phyloP scores from a whole-genome alignment of 2,888 invertebrate genomes.

The Ditula angustiorana region DNA sequence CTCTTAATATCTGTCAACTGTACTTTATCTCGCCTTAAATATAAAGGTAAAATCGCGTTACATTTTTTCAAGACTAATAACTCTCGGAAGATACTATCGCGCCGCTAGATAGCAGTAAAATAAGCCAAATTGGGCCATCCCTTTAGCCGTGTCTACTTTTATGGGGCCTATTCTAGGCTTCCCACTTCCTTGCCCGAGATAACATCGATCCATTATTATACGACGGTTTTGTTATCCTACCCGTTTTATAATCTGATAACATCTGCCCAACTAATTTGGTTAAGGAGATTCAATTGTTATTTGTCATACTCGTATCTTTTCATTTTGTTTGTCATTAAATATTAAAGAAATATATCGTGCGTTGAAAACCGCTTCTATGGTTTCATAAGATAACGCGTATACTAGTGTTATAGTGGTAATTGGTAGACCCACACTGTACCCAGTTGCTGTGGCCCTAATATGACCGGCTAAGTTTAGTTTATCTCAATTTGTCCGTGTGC shows the following conservation, averaged over 20 bases:
- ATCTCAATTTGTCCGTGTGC: no score
- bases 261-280: conserved; percentile 12
- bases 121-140: conserved; percentile 77
- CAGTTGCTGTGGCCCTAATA: no score
- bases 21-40: conserved; percentile 35
- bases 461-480: no score
- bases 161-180: conserved; percentile 62
- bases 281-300: not conserved
- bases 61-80: conserved; percentile 74
- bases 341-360: no score
- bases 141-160: conserved; percentile 64
- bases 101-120: conserved; percentile 73
- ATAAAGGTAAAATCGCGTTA: conserved; percentile 64
- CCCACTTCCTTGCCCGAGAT: conserved; percentile 56
- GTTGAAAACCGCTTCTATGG: no score
- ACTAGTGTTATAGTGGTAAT: no score
- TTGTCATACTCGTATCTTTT: no score
- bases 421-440: no score
- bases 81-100: conserved; percentile 65
- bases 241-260: conserved; percentile 24
- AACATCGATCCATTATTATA: conserved; percentile 58
- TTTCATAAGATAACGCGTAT: no score
- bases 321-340: no score
- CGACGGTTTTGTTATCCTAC: conserved; percentile 41
- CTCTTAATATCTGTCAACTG: conserved; percentile 40